Conservation (phyloP, 2,113 vertebrate genomes). For the Notarius quadriscutis region DNA sequence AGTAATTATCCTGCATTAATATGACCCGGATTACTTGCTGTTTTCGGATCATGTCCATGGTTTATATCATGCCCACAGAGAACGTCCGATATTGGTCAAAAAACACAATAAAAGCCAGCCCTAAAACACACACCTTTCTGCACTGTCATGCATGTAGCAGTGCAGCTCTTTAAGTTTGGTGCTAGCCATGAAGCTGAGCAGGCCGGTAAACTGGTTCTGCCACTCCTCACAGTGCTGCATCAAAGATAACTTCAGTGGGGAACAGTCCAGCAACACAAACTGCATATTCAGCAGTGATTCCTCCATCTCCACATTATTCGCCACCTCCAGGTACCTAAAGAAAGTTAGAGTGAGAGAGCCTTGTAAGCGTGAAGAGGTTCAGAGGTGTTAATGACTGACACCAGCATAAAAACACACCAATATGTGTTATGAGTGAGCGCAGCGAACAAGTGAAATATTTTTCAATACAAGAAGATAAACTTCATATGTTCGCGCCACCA, state of each 20-base stretch:
- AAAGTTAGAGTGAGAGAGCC: not conserved
- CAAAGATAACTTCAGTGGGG: constrained; percentile 72
- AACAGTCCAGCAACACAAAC: constrained; percentile 79
- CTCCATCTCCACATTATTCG: constrained; percentile 81
- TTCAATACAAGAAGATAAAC: too few species aligned
- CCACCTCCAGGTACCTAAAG: constrained; percentile 77
- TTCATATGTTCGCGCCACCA: too few species aligned
- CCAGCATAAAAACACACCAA: not conserved
- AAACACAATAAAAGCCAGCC: not conserved
- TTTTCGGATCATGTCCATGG: not conserved
- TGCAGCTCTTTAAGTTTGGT: constrained; percentile 70
- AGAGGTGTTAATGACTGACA: constrained; percentile 1
- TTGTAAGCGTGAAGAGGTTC: constrained; percentile 6
- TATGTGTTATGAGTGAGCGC: too few species aligned
- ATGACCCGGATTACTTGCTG: not conserved
- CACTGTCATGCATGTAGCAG: constrained; percentile 67
- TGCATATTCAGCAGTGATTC: constrained; percentile 76
- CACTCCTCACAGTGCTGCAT: constrained; percentile 79
- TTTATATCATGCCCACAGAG: not conserved
- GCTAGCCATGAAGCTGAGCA: constrained; percentile 76
- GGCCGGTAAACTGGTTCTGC: constrained; percentile 79
- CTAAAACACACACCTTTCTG: constrained; percentile 58
- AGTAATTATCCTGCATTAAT: not conserved
- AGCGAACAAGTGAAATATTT: too few species aligned
- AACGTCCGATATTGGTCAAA: not conserved